These are phyloP conservation scores for Myzus persicae DNA, from an alignment of 1,140 invertebrate species.

Conservation along the genomic window DNA sequence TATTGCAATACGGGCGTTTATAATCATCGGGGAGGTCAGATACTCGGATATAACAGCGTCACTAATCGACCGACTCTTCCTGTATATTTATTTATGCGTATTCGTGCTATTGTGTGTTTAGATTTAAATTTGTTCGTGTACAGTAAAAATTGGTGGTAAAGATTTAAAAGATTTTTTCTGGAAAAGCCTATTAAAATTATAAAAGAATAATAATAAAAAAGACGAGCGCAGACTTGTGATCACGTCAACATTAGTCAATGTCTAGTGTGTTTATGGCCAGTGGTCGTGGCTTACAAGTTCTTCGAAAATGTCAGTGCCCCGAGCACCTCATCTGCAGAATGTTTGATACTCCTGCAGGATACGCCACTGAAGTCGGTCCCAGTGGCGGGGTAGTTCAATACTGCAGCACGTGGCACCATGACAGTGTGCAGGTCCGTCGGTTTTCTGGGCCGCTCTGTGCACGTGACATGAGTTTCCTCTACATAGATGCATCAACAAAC, in stretches of 20 bases:
- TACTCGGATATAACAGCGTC: not conserved
- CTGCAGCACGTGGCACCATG: not conserved
- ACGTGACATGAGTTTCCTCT: not conserved
- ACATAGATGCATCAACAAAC: not conserved
- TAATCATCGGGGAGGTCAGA: not conserved
- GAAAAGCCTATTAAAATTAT: not conserved
- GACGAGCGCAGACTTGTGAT: not conserved
- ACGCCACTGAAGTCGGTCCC: not conserved
- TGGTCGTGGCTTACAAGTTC: not conserved
- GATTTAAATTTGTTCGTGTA: no score
- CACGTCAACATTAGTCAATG: no score
- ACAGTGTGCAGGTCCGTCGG: not conserved
- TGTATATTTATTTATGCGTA: not conserved
- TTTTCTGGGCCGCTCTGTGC: not conserved
- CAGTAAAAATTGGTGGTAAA: not conserved
- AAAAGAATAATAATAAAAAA: not conserved
- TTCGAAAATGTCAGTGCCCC: no score
- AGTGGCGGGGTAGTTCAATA: not conserved
- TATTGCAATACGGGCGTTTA: not conserved
- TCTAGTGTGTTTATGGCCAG: no score
- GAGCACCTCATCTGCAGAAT: not conserved
- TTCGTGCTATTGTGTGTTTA: not conserved
- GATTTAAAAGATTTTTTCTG: not conserved
- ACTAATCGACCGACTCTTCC: not conserved
- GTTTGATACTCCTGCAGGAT: not conserved